These are phyloP conservation scores for Campoplex nolae DNA, from an alignment of 2,888 invertebrate species.

Conservation along the genomic window DNA sequence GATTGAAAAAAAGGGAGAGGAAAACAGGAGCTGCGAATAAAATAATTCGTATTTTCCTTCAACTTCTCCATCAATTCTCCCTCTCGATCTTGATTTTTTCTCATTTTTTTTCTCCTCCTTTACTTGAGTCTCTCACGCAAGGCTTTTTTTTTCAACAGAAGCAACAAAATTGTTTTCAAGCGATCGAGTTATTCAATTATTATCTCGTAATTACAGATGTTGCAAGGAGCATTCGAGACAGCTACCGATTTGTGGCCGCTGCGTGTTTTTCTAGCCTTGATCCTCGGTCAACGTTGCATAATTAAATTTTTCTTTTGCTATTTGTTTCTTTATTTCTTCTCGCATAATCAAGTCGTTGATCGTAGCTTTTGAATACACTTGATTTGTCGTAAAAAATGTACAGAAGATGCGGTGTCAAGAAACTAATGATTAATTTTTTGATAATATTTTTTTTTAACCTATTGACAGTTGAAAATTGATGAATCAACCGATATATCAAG, in stretches of 20 bases:
- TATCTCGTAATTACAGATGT: slow-evolving; percentile 52
- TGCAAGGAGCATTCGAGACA: slow-evolving; percentile 14
- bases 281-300: slow-evolving; percentile 21
- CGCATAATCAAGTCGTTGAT: slow-evolving; percentile 27
- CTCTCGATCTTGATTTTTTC: background rate
- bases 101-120: background rate
- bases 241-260: background rate
- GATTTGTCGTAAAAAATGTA: background rate
- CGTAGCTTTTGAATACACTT: background rate
- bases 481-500: no score
- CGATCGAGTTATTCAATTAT: slow-evolving; percentile 21
- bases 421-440: background rate
- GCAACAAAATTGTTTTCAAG: slow-evolving; percentile 1
- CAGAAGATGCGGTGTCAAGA: background rate
- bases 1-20: slow-evolving; percentile 11
- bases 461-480: no score
- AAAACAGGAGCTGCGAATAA: background rate
- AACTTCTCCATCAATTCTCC: background rate
- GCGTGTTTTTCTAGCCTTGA: slow-evolving; percentile 45
- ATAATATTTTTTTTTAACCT: no score
- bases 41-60: slow-evolving; percentile 19
- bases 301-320: slow-evolving; percentile 18
- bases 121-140: background rate
- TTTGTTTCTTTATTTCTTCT: slow-evolving; percentile 24
- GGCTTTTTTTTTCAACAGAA: background rate